phyloP scores from a whole-genome alignment of 2,113 vertebrate species.

The Numida meleagris region DNA sequence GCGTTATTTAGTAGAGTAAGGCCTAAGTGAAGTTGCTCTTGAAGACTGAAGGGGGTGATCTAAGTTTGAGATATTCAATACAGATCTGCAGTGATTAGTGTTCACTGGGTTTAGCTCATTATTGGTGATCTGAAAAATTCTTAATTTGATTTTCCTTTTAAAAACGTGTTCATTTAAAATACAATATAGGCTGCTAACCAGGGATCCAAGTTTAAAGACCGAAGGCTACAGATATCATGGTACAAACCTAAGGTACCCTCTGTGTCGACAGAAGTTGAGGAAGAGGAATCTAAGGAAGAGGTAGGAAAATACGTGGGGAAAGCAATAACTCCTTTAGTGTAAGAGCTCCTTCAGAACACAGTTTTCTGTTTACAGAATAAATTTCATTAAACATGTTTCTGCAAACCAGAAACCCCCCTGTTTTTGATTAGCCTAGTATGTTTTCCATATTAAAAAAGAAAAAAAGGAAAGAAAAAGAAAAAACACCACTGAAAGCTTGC shows the following conservation, averaged over 20 bases:
- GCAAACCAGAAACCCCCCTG: neutral
- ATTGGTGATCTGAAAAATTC: neutral
- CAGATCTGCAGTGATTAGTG: accelerated
- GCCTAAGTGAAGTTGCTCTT: neutral
- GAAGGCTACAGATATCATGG: slow-evolving; percentile 94
- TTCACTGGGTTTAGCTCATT: neutral
- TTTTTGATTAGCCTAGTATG: neutral
- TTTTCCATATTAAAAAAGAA: neutral
- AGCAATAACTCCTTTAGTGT: neutral
- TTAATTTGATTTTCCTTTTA: neutral
- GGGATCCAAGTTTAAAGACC: slow-evolving; percentile 96
- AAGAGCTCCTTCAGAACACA: neutral
- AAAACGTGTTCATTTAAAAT: neutral
- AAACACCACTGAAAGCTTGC: neutral
- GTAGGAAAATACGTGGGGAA: slow-evolving; percentile 55
- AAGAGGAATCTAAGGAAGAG: slow-evolving; percentile 94
- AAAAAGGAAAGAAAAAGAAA: neutral
- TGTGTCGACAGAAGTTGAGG: slow-evolving; percentile 90
- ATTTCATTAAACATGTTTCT: neutral
- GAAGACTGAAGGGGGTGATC: neutral
- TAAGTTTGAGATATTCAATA: neutral
- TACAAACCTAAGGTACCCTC: slow-evolving; percentile 96
- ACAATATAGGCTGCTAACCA: slow-evolving; percentile 91
- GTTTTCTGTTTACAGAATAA: neutral
- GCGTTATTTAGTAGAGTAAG: neutral